A percentile compares a stretch with the other conserved stretches of the same genome.
phyloP scores from a whole-genome alignment of 2,888 invertebrate species.

The Metacarcinus magister region DNA sequence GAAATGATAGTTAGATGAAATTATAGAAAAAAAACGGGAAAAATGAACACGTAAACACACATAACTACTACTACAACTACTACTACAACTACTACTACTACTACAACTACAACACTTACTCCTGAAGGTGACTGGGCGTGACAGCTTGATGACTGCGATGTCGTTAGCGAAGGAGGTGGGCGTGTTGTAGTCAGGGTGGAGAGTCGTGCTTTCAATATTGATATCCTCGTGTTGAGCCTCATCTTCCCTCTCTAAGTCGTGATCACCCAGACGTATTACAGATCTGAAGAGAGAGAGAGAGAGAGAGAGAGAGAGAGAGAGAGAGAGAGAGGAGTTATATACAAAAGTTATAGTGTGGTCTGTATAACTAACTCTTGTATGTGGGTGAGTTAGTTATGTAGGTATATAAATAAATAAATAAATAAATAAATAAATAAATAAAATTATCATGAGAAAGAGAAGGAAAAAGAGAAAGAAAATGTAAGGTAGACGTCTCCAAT shows the following conservation, averaged over 20 bases:
- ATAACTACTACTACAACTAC: not conserved
- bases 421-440: too few species aligned
- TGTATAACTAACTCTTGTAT: too few species aligned
- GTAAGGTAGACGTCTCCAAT: too few species aligned
- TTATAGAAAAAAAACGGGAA: not conserved
- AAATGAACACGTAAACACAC: not conserved
- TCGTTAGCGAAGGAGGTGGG: conserved; percentile 78
- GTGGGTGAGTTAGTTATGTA: too few species aligned
- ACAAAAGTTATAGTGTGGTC: too few species aligned
- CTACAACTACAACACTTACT: conserved; percentile 61
- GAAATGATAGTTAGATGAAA: too few species aligned
- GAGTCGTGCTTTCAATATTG: conserved; percentile 83
- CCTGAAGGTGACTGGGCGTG: conserved; percentile 68
- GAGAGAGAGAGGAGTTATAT: too few species aligned
- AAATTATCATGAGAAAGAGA: too few species aligned
- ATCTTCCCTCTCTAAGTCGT: conserved; percentile 88
- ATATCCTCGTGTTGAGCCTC: conserved; percentile 88
- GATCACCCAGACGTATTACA: conserved; percentile 91
- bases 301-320: too few species aligned
- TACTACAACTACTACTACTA: not conserved
- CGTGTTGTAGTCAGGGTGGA: conserved; percentile 69
- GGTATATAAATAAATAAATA: too few species aligned
- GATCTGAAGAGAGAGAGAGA: conserved; percentile 85
- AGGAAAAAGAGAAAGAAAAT: too few species aligned
- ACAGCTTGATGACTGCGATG: conserved; percentile 79